Base-by-base conservation (phyloP, 2,888 invertebrate genomes). In the Chaetoderma sp. region DNA sequence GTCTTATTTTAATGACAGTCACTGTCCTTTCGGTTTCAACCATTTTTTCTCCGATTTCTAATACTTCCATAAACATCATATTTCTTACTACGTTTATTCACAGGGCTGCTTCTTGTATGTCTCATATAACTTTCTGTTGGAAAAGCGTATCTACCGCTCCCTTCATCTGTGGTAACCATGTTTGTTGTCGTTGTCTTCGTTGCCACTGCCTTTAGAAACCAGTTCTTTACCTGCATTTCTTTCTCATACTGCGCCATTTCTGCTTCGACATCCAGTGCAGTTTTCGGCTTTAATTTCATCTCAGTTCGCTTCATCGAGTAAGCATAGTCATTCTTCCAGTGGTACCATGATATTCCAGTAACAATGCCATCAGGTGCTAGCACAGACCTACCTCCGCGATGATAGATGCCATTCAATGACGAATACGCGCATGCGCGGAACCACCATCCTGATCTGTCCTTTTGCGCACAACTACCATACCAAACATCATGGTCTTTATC, bases 401-500 rank as follows among this genome's bases (percentile, higher is more conserved):
- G 67, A 63, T 76, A 82, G 0, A 76, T 27, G 0, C 81, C 82
- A 67, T 83, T 83, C 5, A 81, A 66, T 5, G 79, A 74, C n/a
- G 79, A 68, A 62, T 74, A 78, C 13, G 77, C 77, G 67, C 83
- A 82, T 4, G 76, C 75, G 23, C 71, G 71, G 63, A 77, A 82
- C 83, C 83, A 83, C 83, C 83, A 82, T 1, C 82, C 82, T 8
- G 79, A 71, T 50, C 69, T 65, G 57, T 82, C 80, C 52, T 77
- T 79, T 36, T 62, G 47, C 2, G 79, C 78, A 69, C 82, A 83
- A 62, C 72, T 78, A 16, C 74, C 69, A 60, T 72, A 70, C 79
- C 81, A 81, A 27, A 72, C 92, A 83, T 96, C 96, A 77, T 94
- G 90, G 84, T 96, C 96, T 42, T 91, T 91, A 84, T 96, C 96